These are phyloP conservation scores for Desmodus rotundus DNA, from an alignment of 2,113 vertebrate genomes.

Conservation along the genomic window DNA sequence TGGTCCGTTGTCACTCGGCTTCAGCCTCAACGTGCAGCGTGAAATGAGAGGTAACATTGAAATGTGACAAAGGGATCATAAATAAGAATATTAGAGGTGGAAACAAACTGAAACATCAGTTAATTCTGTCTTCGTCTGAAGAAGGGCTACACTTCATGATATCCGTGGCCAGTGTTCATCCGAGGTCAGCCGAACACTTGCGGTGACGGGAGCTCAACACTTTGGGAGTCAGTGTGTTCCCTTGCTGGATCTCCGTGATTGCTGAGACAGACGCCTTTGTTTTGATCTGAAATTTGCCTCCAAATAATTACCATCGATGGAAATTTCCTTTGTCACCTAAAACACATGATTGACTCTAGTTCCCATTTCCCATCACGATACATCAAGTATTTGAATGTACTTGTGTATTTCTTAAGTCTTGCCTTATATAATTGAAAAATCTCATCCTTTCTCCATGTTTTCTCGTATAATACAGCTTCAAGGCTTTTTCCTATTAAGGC, in stretches of 20 bases:
- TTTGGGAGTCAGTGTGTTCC: background rate
- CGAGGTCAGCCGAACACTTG: background rate
- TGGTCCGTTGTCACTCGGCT: background rate
- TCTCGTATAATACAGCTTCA: background rate
- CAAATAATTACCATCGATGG: background rate
- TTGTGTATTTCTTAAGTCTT: background rate
- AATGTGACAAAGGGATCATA: constrained; percentile 8
- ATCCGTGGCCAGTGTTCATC: background rate
- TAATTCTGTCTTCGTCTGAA: background rate
- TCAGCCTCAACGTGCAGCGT: background rate
- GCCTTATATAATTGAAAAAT: background rate
- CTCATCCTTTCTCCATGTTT: background rate
- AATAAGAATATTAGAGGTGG: background rate
- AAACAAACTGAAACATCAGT: background rate
- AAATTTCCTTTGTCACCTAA: background rate
- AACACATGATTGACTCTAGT: background rate
- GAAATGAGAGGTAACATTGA: background rate
- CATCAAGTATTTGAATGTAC: background rate
- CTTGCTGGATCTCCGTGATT: background rate
- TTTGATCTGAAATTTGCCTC: background rate
- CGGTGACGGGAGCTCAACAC: background rate
- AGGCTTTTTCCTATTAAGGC: background rate
- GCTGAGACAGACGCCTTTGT: background rate
- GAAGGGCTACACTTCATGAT: background rate
- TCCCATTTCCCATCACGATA: background rate